Conservation (phyloP, 2,113 vertebrate species). For the Corythoichthys haematopterus region DNA sequence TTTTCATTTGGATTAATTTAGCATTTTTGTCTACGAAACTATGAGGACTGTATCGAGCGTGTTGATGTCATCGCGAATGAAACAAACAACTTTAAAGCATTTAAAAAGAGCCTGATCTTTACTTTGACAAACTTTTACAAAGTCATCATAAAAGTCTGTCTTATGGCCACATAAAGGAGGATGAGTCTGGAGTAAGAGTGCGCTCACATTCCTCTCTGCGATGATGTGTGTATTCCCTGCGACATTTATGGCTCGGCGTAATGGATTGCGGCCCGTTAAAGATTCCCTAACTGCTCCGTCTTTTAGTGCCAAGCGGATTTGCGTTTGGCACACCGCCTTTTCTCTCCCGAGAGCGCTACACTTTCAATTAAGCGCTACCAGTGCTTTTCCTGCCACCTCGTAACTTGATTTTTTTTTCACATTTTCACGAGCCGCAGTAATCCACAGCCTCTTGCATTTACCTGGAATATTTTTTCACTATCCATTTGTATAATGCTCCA, state of each 20-base stretch:
- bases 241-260: constrained; percentile 64
- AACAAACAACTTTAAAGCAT: neutral
- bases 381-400: constrained; percentile 39
- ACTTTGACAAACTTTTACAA: constrained; percentile 49
- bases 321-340: constrained; percentile 48
- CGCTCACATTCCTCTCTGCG: constrained; percentile 44
- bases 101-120: constrained; percentile 19
- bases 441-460: constrained; percentile 21
- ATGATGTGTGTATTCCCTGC: constrained; percentile 54
- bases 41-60: neutral
- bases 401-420: constrained; percentile 39
- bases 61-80: neutral
- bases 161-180: constrained; percentile 53
- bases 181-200: constrained; percentile 41
- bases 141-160: constrained; percentile 45
- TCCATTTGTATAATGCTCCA: constrained; percentile 22
- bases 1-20: too few species aligned
- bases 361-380: constrained; percentile 61
- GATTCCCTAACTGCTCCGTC: constrained; percentile 52
- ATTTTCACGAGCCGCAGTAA: constrained; percentile 40
- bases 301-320: constrained; percentile 58
- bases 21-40: neutral
- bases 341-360: constrained; percentile 46
- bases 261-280: constrained; percentile 62
- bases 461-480: constrained; percentile 28